These are phyloP conservation scores for Eutolmus rufibarbis DNA, from an alignment of 2,888 invertebrate genomes.

Conservation along the genomic window DNA sequence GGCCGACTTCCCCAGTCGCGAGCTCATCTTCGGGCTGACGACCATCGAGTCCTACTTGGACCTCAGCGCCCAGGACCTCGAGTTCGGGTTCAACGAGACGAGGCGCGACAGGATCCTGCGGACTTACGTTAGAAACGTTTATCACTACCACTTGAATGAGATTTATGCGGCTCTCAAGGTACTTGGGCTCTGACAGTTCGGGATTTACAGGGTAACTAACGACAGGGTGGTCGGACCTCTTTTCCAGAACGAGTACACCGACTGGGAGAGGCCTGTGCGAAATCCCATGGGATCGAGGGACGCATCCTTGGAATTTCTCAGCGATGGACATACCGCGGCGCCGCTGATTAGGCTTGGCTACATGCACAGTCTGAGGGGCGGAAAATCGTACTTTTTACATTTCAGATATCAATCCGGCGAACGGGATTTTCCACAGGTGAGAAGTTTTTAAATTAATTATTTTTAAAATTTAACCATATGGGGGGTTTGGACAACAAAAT, in stretches of 20 bases:
- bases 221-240: not conserved
- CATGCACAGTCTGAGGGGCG: constrained; percentile 79
- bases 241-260: constrained; percentile 89
- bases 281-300: constrained; percentile 86
- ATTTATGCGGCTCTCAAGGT: constrained; percentile 86
- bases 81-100: constrained; percentile 91
- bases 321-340: constrained; percentile 91
- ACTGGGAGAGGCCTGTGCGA: constrained; percentile 90
- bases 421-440: constrained; percentile 79
- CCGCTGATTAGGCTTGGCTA: constrained; percentile 81
- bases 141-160: constrained; percentile 93
- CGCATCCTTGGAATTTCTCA: constrained; percentile 83
- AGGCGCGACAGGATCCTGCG: constrained; percentile 84
- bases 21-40: constrained; percentile 85
- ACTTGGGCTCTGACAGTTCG: constrained; percentile 9
- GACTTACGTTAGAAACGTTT: constrained; percentile 93
- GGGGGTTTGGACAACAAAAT: not conserved
- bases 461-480: not conserved
- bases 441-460: constrained; percentile 23
- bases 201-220: not conserved
- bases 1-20: constrained; percentile 81
- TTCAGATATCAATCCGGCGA: constrained; percentile 86
- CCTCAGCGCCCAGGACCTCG: constrained; percentile 82
- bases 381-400: constrained; percentile 85
- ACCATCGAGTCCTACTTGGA: constrained; percentile 83